Base-by-base conservation (phyloP, 92 coral and sea anemone genomes). In the Montipora capitata region DNA sequence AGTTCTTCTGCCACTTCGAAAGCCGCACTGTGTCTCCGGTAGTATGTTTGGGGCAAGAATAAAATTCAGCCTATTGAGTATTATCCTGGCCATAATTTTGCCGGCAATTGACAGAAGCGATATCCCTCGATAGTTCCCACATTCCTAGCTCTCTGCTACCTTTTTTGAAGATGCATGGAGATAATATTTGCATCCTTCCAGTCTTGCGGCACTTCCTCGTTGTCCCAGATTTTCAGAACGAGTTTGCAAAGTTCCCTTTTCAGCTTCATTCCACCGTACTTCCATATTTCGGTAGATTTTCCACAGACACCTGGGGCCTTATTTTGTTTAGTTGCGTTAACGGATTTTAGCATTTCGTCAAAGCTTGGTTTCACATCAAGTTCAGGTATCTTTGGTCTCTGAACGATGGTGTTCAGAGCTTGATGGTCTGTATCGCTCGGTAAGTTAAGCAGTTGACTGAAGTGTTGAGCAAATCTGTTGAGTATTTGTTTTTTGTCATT, bases 111-210 rank as follows among this genome's bases (percentile, higher is more conserved):
- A 67, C 40, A 67, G 49, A 44, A 44, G 49, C 49, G 49, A 44
- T 44, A 44, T 44, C 49, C 49, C 49, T 44, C 49, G 49, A 38
- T 51, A 64, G 76, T 88, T 88, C 9, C 74, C 45, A 63, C 76
- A 80, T 13, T 68, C 63, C n/a, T n/a, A n/a, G n/a, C 15, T 41
- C 41, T 54, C 74, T 72, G 41, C 59, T 61, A 72, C 92, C 71
- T n/a, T 88, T 81, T 81, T 88, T 87, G 77, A 67, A 87, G 5
- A n/a, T n/a, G n/a, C n/a, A 87, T 3, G 13, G 87, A 44, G 49
- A 87, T 40, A 18, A 87, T 87, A 78, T 48, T 67, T 3, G 86
- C 91, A 68, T 87, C 86, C 12, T 70, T 48, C 79, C n/a, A 63
- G 82, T 88, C 82, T 57, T 88, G 88, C 3, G 92, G 92, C 39